Conservation (phyloP, 2,113 vertebrate species). For the Atractosteus spatula region DNA sequence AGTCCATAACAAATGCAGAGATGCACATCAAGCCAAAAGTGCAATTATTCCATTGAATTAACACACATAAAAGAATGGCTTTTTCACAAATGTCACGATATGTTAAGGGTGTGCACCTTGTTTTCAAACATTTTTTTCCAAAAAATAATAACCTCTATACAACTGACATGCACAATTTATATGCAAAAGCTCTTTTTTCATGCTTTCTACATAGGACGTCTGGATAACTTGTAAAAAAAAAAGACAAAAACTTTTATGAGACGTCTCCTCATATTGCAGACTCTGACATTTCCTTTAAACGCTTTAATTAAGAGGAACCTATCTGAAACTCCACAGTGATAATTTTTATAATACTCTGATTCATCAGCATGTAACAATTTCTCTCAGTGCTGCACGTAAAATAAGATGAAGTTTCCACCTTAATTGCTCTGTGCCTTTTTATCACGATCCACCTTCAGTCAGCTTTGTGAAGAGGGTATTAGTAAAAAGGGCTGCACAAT, state of each 20-base stretch:
- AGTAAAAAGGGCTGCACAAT: slow-evolving; percentile 87
- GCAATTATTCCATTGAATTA: too few relatives aligned
- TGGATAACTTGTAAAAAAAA: neutral
- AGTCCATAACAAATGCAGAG: too few relatives aligned
- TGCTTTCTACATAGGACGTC: neutral
- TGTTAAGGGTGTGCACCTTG: too few relatives aligned
- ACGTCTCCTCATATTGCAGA: neutral
- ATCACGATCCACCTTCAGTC: slow-evolving; percentile 75
- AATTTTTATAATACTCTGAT: slow-evolving; percentile 53
- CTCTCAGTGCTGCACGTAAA: slow-evolving; percentile 70
- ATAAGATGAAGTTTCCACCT: slow-evolving; percentile 80
- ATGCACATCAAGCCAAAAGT: too few relatives aligned
- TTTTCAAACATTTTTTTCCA: too few relatives aligned
- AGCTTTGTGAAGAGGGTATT: slow-evolving; percentile 82
- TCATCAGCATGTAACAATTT: slow-evolving; percentile 63
- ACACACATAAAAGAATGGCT: too few relatives aligned
- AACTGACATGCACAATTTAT: too few relatives aligned
- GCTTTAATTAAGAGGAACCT: slow-evolving; percentile 19
- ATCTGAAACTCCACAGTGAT: neutral
- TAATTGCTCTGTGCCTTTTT: slow-evolving; percentile 84
- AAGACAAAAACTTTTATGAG: neutral
- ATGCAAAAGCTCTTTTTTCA: too few relatives aligned
- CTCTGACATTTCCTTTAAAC: slow-evolving; percentile 32
- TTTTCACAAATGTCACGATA: too few relatives aligned
- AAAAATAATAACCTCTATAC: too few relatives aligned